Base-by-base conservation (phyloP, 2,888 invertebrate species). In the Chloromyia formosa region DNA sequence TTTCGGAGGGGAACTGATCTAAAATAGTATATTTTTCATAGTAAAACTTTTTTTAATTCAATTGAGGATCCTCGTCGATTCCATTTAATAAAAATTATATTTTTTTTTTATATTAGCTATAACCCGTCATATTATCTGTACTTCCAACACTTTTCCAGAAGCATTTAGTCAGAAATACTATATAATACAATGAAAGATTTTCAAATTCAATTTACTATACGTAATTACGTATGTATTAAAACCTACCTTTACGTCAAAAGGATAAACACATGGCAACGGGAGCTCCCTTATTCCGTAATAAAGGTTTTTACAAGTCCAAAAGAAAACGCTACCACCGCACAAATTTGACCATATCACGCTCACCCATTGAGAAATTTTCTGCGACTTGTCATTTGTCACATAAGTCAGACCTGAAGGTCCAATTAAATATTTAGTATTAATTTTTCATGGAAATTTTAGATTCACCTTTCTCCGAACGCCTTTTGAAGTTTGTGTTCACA, bases 381-480 rank as follows among this genome's bases (percentile, higher is more conserved):
- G 12, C 5, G 42, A 5, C 42, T 5, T 42, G 5, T 5, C 12
- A 9, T 9, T 42, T 5, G 42, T 42, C 7, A 42, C 42, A 42
- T 42, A 42, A 9, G 5, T 12, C 12, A 42, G 12, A 9, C 42
- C 42, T 42, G 42, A 42, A 42, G 42, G 42, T 9, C 42, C 5
- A 42, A 42, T 12, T 12, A 42, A 42, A 42, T 12, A n/a, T 12
- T 42, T 42, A 42, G 12, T 9, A 42, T 42, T 79, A 75, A 45
- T 81, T 79, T 78, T 49, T n/a, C n/a, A n/a, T n/a, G n/a, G n/a
- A n/a, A n/a, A 83, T 76, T 5, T 82, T 84, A 20, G 81, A 64
- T n/a, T n/a, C 1, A 78, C 62, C 1, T 80, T 81, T 80, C 82
- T 83, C 40, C 78, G 78, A 16, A 78, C 71, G 0, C 80, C 81